Evolutionary conservation across 2,113 vertebrate species (phyloP), one percentile per base, ranked within the genome.

Genomic region (Bufo gargarizans): DNA sequence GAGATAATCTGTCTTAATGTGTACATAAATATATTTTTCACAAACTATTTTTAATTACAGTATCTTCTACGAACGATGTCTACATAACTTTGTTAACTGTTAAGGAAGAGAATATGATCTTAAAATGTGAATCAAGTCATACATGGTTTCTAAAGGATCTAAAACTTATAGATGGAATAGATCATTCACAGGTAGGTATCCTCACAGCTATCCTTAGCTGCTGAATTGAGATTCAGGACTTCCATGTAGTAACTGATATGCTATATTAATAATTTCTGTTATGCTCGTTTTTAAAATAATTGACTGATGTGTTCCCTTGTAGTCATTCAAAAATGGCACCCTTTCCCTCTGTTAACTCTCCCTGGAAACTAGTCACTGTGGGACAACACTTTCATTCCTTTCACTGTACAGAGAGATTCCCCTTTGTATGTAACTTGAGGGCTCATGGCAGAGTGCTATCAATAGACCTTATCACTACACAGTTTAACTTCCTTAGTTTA

Each of bases 41-140:
- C 63, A 19, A 16, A 83, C n/a, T 83, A 17, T 80, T 88, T 89
- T 50, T n/a, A 81, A 11, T 80, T 90, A 8, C 1, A 20, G 69
- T 89, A 86, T 78, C 55, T 12, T 17, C 43, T 14, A 10, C 55
- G 88, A 81, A 90, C 22, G 2, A 8, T 10, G 43, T 90, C 16
- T 86, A 71, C 61, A 78, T 47, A 2, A 58, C 11, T 11, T 53
- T 0, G 67, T 6, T 61, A 14, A 45, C 53, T 6, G 17, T 0
- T 2, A 58, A 0, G 1, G 69, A 80, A 67, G 74, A 82, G 63
- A 89, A 72, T 86, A 45, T 14, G 17, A 0, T 2, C 33, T 20
- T 74, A 74, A 17, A 63, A n/a, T 4, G 3, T 19, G 3, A 87
- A 69, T 43, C 0, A 2, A 12, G 1, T 4, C 0, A 53, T 1